Base-by-base conservation (phyloP, 2,113 vertebrate species). In the Felis chaus region DNA sequence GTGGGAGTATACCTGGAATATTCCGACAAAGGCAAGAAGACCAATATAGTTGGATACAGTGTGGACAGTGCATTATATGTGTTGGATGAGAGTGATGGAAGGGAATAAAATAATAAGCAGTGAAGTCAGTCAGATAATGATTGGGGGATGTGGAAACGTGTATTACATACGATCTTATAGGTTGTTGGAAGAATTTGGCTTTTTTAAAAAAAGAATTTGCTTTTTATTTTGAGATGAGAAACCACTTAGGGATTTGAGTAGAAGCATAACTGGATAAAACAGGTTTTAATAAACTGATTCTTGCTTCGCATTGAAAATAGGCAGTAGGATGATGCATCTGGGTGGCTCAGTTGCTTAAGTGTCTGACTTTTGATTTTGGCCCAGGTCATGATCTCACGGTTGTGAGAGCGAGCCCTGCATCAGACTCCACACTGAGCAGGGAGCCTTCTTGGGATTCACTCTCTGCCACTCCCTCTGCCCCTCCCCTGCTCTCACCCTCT, bases 181-280 rank as follows among this genome's bases (percentile, higher is more conserved):
- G 36, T 48, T 3, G 3, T 57, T 74, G 39, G 27, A 81, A 76
- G 39, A 76, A 76, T 76, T 76, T 76, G 23, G 21, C 71, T 73
- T 73, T 73, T 73, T 73, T 41, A 73, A 73, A 73, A 41, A 13
- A 73, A 94, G 19, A 65, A 80, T 80, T 71, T 53, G 55, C 14
- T 12, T 89, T 85, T 95, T 85, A 74, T 79, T 91, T n/a, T 84
- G 21, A 91, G 15, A 79, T 76, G 57, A 78, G 39, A 94, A 79
- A 66, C 1, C 1, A 48, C n/a, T n/a, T 21, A 69, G 66, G 5
- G 19, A 69, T 92, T 94, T 94, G 69, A 89, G 36, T 83, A 79
- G 65, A 91, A 53, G 18, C 57, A 18, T 57, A 48, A 15, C 68
- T 57, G 31, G 45, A 45, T 48, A 63, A 78, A 69, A 69, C 41